Base-by-base conservation (phyloP, 1,140 invertebrate genomes). In the Dendrolimus punctatus region DNA sequence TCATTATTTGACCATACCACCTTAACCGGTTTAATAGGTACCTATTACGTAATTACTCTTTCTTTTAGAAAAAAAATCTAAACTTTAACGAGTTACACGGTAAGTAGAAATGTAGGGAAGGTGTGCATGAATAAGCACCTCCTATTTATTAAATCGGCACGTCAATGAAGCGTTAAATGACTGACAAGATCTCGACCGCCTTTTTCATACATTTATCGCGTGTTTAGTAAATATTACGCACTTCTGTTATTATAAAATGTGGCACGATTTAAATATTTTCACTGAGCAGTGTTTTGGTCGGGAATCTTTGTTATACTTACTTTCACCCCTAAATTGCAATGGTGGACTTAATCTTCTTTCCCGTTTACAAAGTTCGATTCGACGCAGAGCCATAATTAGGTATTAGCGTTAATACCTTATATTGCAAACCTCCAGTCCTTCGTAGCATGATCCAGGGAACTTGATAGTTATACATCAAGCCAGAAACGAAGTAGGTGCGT, bases 371-470 rank as follows among this genome's bases (percentile, higher is more conserved):
- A 58, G 53, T 53, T 53, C 71, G 62, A 71, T 65, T 63, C 64
- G 51, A 51, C 51, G 52, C 44, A 44, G 44, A 76, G 60, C 66
- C 66, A 74, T 80, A 76, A 76, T 76, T 76, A 73, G 71, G 73
- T 80, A 79, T 78, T 79, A 75, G 40, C 51, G 64, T 62, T 73
- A 77, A 77, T 74, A 67, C 68, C 60, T 61, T 52, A 44, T 60
- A 62, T 66, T 62, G 60, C 57, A 48, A 45, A 58, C 50, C 46
- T 63, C 60, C 54, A 46, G 57, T 39, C 5, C 6, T 39, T 37
- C 6, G 36, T 38, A 6, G 8, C 36, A 6, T 39, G 38, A n/a
- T 6, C 9, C 46, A 23, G 46, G 6, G 23, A 23, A 23, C 23
- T 23, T 23, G 23, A 23, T 23, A 23, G 1, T 23, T 23, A 23